Evolutionary conservation across 2,888 invertebrate species (phyloP), one percentile per base, ranked within the genome.

Genomic region (Melinaea marsaeus): DNA sequence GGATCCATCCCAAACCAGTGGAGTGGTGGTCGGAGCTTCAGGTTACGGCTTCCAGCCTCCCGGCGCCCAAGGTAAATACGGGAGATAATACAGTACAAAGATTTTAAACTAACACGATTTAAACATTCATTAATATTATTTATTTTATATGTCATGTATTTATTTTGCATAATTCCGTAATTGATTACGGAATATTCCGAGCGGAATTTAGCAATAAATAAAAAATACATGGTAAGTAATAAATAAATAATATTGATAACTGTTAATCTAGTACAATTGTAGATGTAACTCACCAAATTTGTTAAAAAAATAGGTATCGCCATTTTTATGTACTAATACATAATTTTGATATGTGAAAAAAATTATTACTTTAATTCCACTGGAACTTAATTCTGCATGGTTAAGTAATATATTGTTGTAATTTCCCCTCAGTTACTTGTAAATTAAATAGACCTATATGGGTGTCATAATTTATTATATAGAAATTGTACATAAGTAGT

Each of bases 21-120:
- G 96, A 22, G 96, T 96, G 47, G 91, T 96, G 63, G 94, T 94
- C 42, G 96, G 96, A 64, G 96, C 95, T 65, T 96, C 96, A 58
- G 96, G 96, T 71, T 96, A 93, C 81, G 96, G 96, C 72, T 96
- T 96, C 84, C 95, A 96, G 67, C 95, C 96, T 68, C 95, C 95
- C 75, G 92, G 92, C 85, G 84, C 91, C 71, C 90, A 90, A 93
- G 93, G 94, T 94, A 93, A 92, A 79, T 86, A 84, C 78, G 84
- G 88, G 13, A n/a, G 48, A 47, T 51, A 46, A 58, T 71, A 77
- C 83, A 85, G 83, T 81, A 81, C 79, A 78, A 42, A 42, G 42
- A 88, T 84, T 77, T 87, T 84, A 84, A 65, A 84, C 83, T 85
- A 85, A 83, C 80, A 69, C 64, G 65, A 5, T 42, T 42, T 9